Percentiles rank a stretch among this genome's conserved stretches.
These are phyloP conservation scores for Astur gentilis DNA, from an alignment of 2,113 vertebrate genomes.

Conservation along the genomic window DNA sequence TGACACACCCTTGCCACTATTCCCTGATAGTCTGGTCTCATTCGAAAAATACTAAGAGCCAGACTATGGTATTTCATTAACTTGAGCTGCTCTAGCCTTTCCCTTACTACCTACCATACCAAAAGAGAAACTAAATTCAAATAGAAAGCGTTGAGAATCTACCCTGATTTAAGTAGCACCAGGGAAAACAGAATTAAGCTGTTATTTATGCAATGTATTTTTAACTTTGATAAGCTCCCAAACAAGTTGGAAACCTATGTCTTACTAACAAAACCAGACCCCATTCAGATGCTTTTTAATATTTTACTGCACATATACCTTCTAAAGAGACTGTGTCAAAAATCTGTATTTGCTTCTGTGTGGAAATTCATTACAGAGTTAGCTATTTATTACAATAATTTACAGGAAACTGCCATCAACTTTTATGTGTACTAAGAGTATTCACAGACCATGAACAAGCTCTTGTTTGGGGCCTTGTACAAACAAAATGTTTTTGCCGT, in stretches of 20 bases:
- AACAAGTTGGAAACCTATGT: background rate
- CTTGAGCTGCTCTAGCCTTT: background rate
- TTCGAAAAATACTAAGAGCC: background rate
- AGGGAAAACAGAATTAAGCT: background rate
- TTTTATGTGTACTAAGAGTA: background rate
- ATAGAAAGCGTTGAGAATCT: background rate
- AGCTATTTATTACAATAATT: background rate
- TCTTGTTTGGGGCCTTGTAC: background rate
- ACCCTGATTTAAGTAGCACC: background rate
- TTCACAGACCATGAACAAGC: background rate
- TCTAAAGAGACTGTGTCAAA: background rate
- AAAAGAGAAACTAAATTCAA: background rate
- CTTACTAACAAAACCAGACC: background rate
- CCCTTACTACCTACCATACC: background rate
- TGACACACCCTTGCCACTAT: background rate
- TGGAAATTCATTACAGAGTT: background rate
- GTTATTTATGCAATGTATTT: background rate
- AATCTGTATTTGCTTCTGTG: background rate
- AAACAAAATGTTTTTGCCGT: background rate
- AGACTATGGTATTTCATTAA: background rate
- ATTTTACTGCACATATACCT: background rate
- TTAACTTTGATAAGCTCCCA: background rate
- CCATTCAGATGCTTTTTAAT: background rate
- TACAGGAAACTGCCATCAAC: background rate
- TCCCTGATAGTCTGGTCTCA: background rate